phyloP scores from a whole-genome alignment of 1,140 invertebrate genomes.

The Heliconius eleuchia region DNA sequence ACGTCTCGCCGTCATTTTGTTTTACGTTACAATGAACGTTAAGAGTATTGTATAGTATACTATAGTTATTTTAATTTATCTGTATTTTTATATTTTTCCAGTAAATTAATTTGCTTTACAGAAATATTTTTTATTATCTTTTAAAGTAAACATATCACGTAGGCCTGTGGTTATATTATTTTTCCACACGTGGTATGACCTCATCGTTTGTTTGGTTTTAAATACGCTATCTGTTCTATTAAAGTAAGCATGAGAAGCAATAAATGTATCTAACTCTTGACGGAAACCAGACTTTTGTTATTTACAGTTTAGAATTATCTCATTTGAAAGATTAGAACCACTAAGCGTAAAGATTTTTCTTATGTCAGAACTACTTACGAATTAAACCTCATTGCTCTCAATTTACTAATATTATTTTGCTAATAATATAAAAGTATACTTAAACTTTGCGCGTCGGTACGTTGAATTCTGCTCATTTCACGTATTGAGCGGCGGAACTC shows the following conservation, averaged over 20 bases:
- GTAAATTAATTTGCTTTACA: background rate
- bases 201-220: constrained; percentile 45
- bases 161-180: constrained; percentile 38
- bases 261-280: constrained; percentile 35
- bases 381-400: background rate
- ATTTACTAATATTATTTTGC: no score
- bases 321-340: background rate
- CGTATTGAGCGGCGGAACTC: no score
- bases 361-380: background rate
- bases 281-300: constrained; percentile 31
- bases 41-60: background rate
- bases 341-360: background rate
- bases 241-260: constrained; percentile 27
- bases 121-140: background rate
- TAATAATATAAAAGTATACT: no score
- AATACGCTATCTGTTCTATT: constrained; percentile 24
- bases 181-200: constrained; percentile 37
- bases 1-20: background rate
- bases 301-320: constrained; percentile 1
- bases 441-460: no score
- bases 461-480: no score
- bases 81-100: background rate
- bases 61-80: background rate
- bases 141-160: constrained; percentile 14
- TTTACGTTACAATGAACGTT: background rate